Conservation (phyloP, 1,140 invertebrate genomes). For the Leptestheria dahalacensis region DNA sequence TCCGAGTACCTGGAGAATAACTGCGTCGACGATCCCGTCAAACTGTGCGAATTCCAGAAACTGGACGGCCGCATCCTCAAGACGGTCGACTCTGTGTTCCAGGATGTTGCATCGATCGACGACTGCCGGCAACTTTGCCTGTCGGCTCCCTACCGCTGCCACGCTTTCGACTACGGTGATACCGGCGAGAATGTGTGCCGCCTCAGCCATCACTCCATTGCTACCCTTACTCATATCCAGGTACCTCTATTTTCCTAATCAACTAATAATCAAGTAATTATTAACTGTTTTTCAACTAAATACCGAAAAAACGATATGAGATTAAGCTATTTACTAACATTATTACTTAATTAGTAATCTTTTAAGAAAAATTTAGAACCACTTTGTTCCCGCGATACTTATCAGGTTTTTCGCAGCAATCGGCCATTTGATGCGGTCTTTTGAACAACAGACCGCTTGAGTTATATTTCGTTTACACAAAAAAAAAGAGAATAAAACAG, state of each 20-base stretch:
- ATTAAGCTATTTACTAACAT: too few species aligned
- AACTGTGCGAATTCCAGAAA: constrained; percentile 83
- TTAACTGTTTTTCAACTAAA: too few species aligned
- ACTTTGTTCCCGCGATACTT: too few species aligned
- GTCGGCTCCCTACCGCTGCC: constrained; percentile 68
- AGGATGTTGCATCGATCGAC: constrained; percentile 17
- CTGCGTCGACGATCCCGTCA: constrained; percentile 74
- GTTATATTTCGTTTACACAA: too few species aligned
- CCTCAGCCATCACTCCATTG: constrained; percentile 73
- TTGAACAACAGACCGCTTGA: too few species aligned
- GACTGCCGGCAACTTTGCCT: constrained; percentile 59
- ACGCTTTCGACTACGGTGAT: constrained; percentile 84
- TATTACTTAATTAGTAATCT: too few species aligned
- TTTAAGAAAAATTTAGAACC: constrained; percentile 14
- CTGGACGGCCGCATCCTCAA: constrained; percentile 72
- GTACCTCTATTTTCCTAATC: constrained; percentile 30
- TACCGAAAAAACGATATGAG: too few species aligned
- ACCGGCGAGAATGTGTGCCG: constrained; percentile 83
- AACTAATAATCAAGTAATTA: background rate
- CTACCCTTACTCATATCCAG: constrained; percentile 74
- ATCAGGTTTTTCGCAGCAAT: too few species aligned
- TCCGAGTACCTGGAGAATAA: constrained; percentile 78
- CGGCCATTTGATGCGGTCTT: too few species aligned
- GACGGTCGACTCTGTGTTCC: constrained; percentile 76
- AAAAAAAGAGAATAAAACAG: too few species aligned